Evolutionary conservation across 2,888 invertebrate species (phyloP), one percentile per base, ranked within the genome.

Genomic region (Lordiphosa andalusiaca): DNA sequence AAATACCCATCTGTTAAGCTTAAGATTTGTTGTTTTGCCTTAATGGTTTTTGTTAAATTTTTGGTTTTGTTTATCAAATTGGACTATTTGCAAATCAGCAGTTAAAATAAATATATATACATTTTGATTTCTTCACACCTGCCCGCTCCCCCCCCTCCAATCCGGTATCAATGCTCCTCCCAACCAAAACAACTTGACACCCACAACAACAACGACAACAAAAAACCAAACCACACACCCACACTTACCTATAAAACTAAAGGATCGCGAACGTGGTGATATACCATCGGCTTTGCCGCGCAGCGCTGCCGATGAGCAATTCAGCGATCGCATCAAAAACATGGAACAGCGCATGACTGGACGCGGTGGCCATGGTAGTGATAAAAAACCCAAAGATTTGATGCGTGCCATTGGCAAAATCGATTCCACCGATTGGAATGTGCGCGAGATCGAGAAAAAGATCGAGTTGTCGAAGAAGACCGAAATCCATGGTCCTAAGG

Each of bases 371-470:
- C 89, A 90, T 47, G 90, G 92, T 1, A 89, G 91, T 0, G 92
- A 93, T 19, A 94, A 94, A 73, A 96, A 96, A 87, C 96, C 96
- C 1, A 95, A 94, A 89, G 96, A 96, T 89, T 91, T 97, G 63
- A 91, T 95, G 89, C 92, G 96, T 65, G 95, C 96, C 41, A 96
- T 97, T 62, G 96, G 96, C 51, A 95, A 95, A 90, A 95, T 97
- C 69, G 96, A 96, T 86, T 93, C 94, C 61, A 94, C 93, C 57
- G 97, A 97, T 89, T 97, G 97, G 96, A 96, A 97, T 89, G 94
- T 97, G 35, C 94, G 95, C 73, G 94, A 96, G 88, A 95, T 97
- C 30, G 96, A 97, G 86, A 94, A 95, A 87, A 96, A 97, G 90
- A 96, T 97, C 33, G 93, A 93, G 55, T 90, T 91, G 73, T 90